Percentiles rank a stretch among this genome's conserved stretches.
These are phyloP conservation scores for Melanargia galathea DNA, from an alignment of 2,888 invertebrate genomes.

Conservation along the genomic window DNA sequence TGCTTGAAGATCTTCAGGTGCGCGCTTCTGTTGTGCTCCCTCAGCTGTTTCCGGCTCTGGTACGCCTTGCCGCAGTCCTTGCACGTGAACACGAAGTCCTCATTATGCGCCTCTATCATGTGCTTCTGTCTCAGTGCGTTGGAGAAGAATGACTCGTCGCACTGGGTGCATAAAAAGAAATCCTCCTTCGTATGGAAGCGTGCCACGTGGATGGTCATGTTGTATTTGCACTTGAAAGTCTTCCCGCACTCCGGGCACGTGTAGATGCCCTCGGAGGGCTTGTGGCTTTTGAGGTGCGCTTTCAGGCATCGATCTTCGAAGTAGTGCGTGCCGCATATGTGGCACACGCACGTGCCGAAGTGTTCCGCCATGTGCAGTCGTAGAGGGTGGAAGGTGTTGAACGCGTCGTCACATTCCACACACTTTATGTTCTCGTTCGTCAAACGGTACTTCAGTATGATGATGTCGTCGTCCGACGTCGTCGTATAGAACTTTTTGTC, in stretches of 20 bases:
- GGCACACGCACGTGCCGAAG: slow-evolving; percentile 73
- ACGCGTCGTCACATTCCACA: slow-evolving; percentile 72
- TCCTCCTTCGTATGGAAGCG: slow-evolving; percentile 73
- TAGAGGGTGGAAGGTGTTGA: slow-evolving; percentile 68
- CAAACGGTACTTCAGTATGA: slow-evolving; percentile 63
- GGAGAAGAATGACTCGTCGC: slow-evolving; percentile 68
- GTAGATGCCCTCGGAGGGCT: slow-evolving; percentile 49
- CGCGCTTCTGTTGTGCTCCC: slow-evolving; percentile 71
- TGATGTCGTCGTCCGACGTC: slow-evolving; percentile 62
- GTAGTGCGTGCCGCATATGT: slow-evolving; percentile 74
- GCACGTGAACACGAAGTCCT: slow-evolving; percentile 74
- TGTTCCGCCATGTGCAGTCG: slow-evolving; percentile 76
- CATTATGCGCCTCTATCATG: slow-evolving; percentile 70
- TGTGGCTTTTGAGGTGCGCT: slow-evolving; percentile 73
- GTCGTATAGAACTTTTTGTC: slow-evolving; percentile 68
- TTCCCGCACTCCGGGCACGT: slow-evolving; percentile 76
- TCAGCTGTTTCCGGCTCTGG: slow-evolving; percentile 69
- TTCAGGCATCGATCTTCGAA: slow-evolving; percentile 73
- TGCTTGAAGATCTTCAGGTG: slow-evolving; percentile 76
- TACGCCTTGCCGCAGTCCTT: slow-evolving; percentile 75
- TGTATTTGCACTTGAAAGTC: slow-evolving; percentile 73
- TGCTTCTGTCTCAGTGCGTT: slow-evolving; percentile 72
- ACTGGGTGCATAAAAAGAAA: slow-evolving; percentile 63
- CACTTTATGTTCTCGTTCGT: slow-evolving; percentile 75
- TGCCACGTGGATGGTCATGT: slow-evolving; percentile 74